A percentile compares a stretch with the other conserved stretches of the same genome.
phyloP scores from a whole-genome alignment of 2,888 invertebrate species.

The Lasioglossum morio region DNA sequence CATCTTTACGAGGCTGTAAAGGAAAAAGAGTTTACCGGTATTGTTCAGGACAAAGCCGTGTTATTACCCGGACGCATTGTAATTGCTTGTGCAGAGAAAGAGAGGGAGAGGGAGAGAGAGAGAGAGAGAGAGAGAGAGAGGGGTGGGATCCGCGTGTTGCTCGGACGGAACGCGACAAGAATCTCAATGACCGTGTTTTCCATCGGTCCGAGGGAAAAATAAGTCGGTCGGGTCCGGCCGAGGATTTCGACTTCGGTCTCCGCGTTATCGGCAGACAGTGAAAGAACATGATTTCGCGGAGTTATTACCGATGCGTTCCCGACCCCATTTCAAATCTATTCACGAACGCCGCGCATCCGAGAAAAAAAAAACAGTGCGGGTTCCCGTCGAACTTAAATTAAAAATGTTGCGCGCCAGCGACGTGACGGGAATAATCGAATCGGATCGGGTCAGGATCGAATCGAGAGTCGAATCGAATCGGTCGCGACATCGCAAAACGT shows the following conservation, averaged over 20 bases:
- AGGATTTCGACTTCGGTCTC: conserved; percentile 22
- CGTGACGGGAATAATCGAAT: conserved; percentile 62
- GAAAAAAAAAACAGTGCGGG: conserved; percentile 32
- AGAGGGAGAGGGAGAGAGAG: not conserved
- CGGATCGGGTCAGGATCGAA: conserved; percentile 17
- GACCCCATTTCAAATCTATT: conserved; percentile 55
- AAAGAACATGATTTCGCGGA: conserved; percentile 34
- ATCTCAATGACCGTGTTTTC: not conserved
- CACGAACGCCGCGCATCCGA: conserved; percentile 44
- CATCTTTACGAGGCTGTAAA: not conserved
- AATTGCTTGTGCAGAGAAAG: not conserved
- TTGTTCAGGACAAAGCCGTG: not conserved
- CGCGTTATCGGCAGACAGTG: conserved; percentile 26
- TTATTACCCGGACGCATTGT: not conserved
- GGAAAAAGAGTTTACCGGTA: not conserved
- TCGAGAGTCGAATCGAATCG: conserved; percentile 21
- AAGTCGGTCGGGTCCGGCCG: not conserved
- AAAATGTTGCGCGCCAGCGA: conserved; percentile 64
- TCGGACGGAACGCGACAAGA: not conserved
- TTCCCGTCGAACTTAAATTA: conserved; percentile 68
- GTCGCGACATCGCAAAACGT: not conserved
- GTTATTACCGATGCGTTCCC: conserved; percentile 36
- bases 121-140: not conserved
- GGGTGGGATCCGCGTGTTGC: not conserved
- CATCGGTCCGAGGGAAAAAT: not conserved